Evolutionary conservation across 1,140 invertebrate species (phyloP), one percentile per base, ranked within the genome.

Genomic region (Homalodisca vitripennis): DNA sequence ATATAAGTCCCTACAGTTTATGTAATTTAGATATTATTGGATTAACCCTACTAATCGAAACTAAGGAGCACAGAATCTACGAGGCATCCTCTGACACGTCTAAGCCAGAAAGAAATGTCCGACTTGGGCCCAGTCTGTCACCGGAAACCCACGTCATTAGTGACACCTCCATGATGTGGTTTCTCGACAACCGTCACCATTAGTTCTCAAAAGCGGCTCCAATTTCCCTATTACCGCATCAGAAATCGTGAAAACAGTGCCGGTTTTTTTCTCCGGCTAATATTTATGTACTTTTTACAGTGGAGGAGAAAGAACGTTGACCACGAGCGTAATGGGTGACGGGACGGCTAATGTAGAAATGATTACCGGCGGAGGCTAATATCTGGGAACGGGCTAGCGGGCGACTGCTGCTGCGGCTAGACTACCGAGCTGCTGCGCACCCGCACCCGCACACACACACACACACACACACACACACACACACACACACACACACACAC

Each of bases 211-310:
- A 41, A 41, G 48, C 20, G 48, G 12, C 26, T 60, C 55, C 26
- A 13, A 60, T 60, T 60, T 60, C 14, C 55, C 55, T 60, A 29
- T 60, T 60, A 60, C 55, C 55, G 55, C 55, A 60, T 60, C 55
- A 60, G 24, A 53, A 60, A 60, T 60, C 55, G 55, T 60, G 55
- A 60, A 60, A 60, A 60, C 22, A 60, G 55, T 26, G 55, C 29
- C 55, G 14, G 55, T 60, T 60, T 60, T 60, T n/a, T 60, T 60
- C 3, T 60, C 29, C 55, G 55, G 22, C 55, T 60, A 60, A 60
- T 60, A 60, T 60, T 60, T 60, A 60, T 60, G 55, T 60, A 60
- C 55, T 60, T 60, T 60, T 60, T 60, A 60, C 55, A 60, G 24
- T 26, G n/a, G 55, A 27, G 22, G n/a, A 60, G 55, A 60, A 60